Conservation (phyloP, 2,888 invertebrate species). For the Thelaira solivaga region DNA sequence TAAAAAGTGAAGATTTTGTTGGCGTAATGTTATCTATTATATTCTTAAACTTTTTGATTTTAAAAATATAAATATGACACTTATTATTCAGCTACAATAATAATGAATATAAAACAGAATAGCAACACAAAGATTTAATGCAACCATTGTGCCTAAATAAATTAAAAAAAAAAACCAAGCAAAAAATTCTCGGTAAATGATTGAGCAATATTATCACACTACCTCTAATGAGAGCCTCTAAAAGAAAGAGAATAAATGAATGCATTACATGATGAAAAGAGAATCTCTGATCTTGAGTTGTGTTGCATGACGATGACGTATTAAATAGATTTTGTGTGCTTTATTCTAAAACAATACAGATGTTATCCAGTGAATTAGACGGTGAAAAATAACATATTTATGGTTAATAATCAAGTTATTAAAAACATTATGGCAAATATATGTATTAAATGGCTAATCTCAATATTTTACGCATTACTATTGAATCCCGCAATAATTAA, state of each 20-base stretch:
- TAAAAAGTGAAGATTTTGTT: not conserved
- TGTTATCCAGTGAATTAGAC: constrained; percentile 50
- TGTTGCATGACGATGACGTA: constrained; percentile 51
- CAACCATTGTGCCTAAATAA: not conserved
- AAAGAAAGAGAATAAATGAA: constrained; percentile 27
- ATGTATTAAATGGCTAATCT: constrained; percentile 36
- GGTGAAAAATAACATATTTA: constrained; percentile 20
- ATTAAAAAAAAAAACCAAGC: not conserved
- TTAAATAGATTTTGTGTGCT: constrained; percentile 43
- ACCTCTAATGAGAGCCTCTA: not conserved
- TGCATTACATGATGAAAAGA: constrained; percentile 9
- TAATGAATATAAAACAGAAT: not conserved
- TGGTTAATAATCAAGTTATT: constrained; percentile 25
- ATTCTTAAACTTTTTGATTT: too few relatives aligned
- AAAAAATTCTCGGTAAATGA: constrained; percentile 8
- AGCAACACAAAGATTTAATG: constrained; percentile 7
- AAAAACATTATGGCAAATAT: constrained; percentile 49
- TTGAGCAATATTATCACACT: constrained; percentile 15
- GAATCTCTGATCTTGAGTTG: constrained; percentile 49
- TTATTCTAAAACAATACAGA: constrained; percentile 50
- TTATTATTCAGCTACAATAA: not conserved
- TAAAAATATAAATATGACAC: too few relatives aligned
- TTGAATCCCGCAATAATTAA: not conserved
- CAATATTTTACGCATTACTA: constrained; percentile 30
- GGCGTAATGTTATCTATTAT: too few relatives aligned